Percentiles rank a stretch among this genome's conserved stretches.
Conservation (phyloP, 2,888 invertebrate genomes). For the Laspeyria flexula region DNA sequence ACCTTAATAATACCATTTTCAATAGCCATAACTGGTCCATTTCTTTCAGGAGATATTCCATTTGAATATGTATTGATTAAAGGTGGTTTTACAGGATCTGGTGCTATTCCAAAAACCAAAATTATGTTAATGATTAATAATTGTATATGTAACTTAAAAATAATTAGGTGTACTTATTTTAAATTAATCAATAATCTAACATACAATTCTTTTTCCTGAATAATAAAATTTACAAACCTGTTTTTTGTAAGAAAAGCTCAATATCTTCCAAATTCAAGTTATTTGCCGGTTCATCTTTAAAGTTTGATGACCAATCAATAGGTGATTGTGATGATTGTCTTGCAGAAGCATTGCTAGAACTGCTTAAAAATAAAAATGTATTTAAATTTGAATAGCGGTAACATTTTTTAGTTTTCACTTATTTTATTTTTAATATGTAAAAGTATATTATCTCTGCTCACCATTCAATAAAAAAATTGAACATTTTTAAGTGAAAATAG, state of each 20-base stretch:
- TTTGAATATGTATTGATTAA: conserved; percentile 30
- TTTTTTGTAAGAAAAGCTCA: conserved; percentile 74
- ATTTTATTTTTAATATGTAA: conserved; percentile 23
- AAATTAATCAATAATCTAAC: too few species aligned
- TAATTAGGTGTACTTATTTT: too few species aligned
- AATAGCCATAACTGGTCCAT: conserved; percentile 75
- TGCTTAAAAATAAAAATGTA: conserved; percentile 25
- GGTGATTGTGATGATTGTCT: conserved; percentile 73
- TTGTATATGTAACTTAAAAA: too few species aligned
- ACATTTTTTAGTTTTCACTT: too few species aligned
- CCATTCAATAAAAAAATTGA: neutral
- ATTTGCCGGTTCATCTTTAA: conserved; percentile 66
- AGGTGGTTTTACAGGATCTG: conserved; percentile 31
- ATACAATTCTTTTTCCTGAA: too few species aligned
- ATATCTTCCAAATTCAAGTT: conserved; percentile 76
- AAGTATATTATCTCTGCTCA: conserved; percentile 18
- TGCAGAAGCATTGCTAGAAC: conserved; percentile 61
- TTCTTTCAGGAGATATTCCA: conserved; percentile 51
- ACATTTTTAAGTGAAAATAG: conserved; percentile 17
- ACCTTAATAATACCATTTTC: conserved; percentile 83
- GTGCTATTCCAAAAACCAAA: conserved; percentile 41
- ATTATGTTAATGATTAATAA: too few species aligned
- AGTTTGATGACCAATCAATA: conserved; percentile 66
- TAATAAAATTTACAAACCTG: conserved; percentile 54
- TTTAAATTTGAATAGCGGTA: too few species aligned